These are phyloP conservation scores for Liodrosophila aerea DNA, from an alignment of 2,888 invertebrate genomes.

Conservation along the genomic window DNA sequence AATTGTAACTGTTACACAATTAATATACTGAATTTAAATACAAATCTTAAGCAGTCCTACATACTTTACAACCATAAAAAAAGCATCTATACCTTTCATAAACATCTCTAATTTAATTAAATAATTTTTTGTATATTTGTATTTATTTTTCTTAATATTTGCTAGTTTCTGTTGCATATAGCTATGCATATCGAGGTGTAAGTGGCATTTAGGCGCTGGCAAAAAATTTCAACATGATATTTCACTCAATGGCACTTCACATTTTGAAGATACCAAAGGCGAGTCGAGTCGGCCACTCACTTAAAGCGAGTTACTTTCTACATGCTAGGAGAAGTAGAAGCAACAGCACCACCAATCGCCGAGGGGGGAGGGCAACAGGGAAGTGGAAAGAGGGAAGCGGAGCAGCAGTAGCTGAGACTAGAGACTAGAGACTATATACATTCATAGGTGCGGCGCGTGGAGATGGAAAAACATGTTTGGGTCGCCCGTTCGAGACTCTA, in stretches of 20 bases:
- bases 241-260: slow-evolving; percentile 36
- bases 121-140: background rate
- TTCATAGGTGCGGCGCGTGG: background rate
- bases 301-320: slow-evolving; percentile 58
- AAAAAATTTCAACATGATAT: slow-evolving; percentile 41
- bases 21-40: too few relatives aligned
- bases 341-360: background rate
- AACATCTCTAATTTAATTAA: too few relatives aligned
- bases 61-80: too few relatives aligned
- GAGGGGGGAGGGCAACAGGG: slow-evolving; percentile 1
- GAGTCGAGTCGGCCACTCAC: slow-evolving; percentile 14
- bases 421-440: background rate
- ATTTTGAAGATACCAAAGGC: slow-evolving; percentile 23
- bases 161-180: background rate
- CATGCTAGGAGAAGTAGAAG: background rate
- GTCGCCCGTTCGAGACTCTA: slow-evolving; percentile 28
- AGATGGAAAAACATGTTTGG: slow-evolving; percentile 49
- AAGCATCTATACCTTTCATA: too few relatives aligned
- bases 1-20: too few relatives aligned
- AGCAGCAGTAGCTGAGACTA: background rate
- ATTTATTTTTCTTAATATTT: background rate
- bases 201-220: slow-evolving; percentile 20
- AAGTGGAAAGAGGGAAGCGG: background rate
- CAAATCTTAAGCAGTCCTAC: too few relatives aligned
- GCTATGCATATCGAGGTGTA: slow-evolving; percentile 16